These are phyloP conservation scores for Elaphurus davidianus DNA, from an alignment of 2,113 vertebrate genomes.

Conservation along the genomic window DNA sequence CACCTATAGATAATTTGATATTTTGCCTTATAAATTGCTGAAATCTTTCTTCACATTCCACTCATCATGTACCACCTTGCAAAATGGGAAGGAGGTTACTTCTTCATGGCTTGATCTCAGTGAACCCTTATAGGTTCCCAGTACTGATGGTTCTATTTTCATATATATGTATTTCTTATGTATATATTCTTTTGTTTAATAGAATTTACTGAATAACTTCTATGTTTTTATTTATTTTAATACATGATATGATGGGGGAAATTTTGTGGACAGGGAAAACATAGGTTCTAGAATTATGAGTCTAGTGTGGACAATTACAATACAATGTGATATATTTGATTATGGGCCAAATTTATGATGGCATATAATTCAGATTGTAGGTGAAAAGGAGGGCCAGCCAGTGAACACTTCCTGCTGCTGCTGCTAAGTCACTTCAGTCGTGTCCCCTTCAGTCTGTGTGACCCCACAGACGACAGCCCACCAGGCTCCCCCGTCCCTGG, in stretches of 20 bases:
- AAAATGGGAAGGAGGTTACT: background rate
- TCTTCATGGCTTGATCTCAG: background rate
- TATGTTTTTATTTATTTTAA: background rate
- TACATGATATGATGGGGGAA: background rate
- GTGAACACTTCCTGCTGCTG: background rate
- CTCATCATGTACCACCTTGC: background rate
- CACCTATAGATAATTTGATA: background rate
- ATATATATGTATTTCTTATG: background rate
- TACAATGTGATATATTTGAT: background rate
- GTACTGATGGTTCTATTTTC: background rate
- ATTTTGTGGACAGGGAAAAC: background rate
- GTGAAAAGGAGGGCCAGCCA: background rate
- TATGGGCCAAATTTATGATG: background rate
- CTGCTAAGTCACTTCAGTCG: no score
- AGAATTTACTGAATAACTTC: background rate
- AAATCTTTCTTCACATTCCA: background rate
- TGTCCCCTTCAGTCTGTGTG: no score
- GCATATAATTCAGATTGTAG: background rate
- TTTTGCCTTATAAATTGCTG: background rate
- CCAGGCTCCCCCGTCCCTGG: no score
- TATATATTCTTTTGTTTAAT: background rate
- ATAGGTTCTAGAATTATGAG: background rate
- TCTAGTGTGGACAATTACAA: background rate
- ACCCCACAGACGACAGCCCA: no score
- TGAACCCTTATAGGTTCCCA: background rate